Base-by-base conservation (phyloP, 2,113 vertebrate species). In the Rhabdornis inornatus region DNA sequence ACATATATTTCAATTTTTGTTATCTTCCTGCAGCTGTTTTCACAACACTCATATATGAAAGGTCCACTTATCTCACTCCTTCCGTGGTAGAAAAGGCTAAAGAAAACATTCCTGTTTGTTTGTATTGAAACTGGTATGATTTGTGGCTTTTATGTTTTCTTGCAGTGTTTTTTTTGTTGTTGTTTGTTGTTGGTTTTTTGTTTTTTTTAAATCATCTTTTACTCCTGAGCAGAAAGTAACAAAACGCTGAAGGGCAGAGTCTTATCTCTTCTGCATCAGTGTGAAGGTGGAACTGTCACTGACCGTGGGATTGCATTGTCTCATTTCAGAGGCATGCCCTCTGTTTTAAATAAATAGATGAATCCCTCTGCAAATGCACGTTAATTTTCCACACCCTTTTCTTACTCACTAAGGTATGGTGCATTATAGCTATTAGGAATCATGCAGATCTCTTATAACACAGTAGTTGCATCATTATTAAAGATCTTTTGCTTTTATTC, bases 61-160 rank as follows among this genome's bases (percentile, higher is more conserved):
- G 85, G 83, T 84, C 76, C 0, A 14, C 65, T 87, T 96, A 92
- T 94, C 88, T 95, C 85, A 44, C 28, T 78, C 30, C 15, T 89
- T 82, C 60, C 68, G 28, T 2, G 3, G 40, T 79, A 90, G 42
- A 90, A 93, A 89, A 84, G 53, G 76, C 90, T 96, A 47, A 96
- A 93, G 90, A 94, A 96, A 96, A 90, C 88, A 94, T 75, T 72
- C 74, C 37, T 84, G 57, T 93, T 95, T 92, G 72, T 95, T 95
- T 96, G 92, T 96, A 83, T 87, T 94, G 95, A 93, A 96, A 94
- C 64, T 81, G 33, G 64, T 86, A 92, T 60, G 68, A 80, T 87
- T 87, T 97, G 93, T 92, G 94, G 76, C 72, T 96, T 96, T 81
- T 65, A 69, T 83, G 50, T 76, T 49, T 80, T 92, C 82, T 93